phyloP scores from a whole-genome alignment of 2,888 invertebrate genomes.

The Gastracanthus pulcherrimus region DNA sequence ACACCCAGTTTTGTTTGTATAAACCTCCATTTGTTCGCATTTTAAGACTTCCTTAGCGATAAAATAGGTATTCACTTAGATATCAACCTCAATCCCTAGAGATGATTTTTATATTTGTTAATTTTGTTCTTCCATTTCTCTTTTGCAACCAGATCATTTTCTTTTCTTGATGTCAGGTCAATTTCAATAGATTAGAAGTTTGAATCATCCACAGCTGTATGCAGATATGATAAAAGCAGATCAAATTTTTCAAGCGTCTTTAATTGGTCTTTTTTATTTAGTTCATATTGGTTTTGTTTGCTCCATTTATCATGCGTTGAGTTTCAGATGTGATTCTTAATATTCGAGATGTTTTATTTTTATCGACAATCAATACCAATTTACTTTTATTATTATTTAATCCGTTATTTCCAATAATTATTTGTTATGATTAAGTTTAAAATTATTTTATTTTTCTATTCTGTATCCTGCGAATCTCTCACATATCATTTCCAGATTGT shows the following conservation, averaged over 20 bases:
- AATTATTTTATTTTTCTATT: slow-evolving; percentile 64
- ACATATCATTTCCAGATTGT: slow-evolving; percentile 85
- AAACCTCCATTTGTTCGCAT: not conserved
- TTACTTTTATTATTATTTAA: not conserved
- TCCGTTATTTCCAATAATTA: slow-evolving; percentile 43
- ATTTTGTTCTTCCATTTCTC: not conserved
- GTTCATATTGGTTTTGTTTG: not conserved
- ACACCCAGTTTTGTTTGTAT: not conserved
- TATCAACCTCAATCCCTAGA: not conserved
- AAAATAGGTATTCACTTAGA: not conserved
- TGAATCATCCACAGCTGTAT: not conserved
- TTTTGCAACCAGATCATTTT: not conserved
- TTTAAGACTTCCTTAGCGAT: not conserved
- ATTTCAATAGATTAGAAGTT: not conserved
- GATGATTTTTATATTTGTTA: not conserved
- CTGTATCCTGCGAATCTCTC: slow-evolving; percentile 62
- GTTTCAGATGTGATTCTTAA: not conserved
- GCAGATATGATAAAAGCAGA: not conserved
- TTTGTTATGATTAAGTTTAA: slow-evolving; percentile 46
- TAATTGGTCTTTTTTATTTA: not conserved
- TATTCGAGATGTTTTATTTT: not conserved
- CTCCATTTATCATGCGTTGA: not conserved
- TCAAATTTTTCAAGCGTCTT: not conserved
- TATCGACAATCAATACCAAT: slow-evolving; percentile 4
- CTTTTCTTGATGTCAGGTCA: not conserved